These are phyloP conservation scores for Alces alces DNA, from an alignment of 2,113 vertebrate species.

Conservation along the genomic window DNA sequence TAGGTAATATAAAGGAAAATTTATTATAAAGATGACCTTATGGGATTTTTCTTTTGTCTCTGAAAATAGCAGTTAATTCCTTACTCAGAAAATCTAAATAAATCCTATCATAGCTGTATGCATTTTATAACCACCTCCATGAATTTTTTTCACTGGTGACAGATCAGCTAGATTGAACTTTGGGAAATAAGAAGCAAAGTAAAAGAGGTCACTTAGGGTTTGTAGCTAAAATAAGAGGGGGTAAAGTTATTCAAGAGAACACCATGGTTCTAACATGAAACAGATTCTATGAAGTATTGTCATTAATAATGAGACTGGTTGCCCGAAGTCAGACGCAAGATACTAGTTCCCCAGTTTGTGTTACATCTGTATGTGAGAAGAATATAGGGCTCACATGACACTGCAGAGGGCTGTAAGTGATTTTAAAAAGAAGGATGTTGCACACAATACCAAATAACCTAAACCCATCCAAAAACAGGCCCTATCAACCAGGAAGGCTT, in stretches of 20 bases:
- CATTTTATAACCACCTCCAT: slow-evolving; percentile 16
- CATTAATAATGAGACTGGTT: neutral
- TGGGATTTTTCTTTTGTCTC: neutral
- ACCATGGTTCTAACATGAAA: neutral
- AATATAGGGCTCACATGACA: neutral
- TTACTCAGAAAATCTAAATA: slow-evolving; percentile 25
- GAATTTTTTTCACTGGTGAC: neutral
- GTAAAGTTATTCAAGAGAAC: neutral
- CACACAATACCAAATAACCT: neutral
- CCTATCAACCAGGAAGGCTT: neutral
- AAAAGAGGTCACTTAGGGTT: neutral
- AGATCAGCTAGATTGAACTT: neutral
- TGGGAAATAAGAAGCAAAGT: neutral
- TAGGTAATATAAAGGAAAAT: slow-evolving; percentile 3
- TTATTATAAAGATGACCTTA: neutral
- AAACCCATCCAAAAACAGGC: neutral
- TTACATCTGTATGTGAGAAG: neutral
- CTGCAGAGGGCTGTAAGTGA: neutral
- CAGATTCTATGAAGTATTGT: neutral
- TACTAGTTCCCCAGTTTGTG: neutral
- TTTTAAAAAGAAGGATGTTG: neutral
- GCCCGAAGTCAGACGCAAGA: neutral
- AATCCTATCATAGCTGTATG: neutral
- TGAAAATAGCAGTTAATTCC: slow-evolving; percentile 21
- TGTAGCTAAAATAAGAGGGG: neutral